phyloP scores from a whole-genome alignment of 2,113 vertebrate species.

The Vimba vimba region DNA sequence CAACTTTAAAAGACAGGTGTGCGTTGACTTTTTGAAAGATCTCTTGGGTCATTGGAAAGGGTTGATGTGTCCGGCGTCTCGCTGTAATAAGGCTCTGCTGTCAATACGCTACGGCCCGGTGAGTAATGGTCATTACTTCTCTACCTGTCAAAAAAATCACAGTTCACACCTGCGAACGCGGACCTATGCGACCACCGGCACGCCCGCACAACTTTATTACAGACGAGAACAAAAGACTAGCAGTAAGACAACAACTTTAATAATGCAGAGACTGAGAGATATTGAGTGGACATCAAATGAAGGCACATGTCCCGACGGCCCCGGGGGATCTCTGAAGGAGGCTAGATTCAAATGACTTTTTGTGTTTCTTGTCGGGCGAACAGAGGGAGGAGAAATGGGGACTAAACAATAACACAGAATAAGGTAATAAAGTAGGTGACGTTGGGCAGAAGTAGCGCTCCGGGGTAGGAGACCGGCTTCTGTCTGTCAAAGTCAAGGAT shows the following conservation, averaged over 20 bases:
- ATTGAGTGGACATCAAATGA: constrained; percentile 67
- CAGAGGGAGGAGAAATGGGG: constrained; percentile 19
- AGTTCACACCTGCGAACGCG: constrained; percentile 37
- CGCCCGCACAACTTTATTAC: constrained; percentile 67
- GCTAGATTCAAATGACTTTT: constrained; percentile 49
- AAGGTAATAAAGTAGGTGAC: constrained; percentile 49
- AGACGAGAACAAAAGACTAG: constrained; percentile 55
- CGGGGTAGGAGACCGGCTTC: constrained; percentile 10
- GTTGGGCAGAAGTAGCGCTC: background rate
- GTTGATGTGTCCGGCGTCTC: background rate
- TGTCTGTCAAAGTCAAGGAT: constrained; percentile 41
- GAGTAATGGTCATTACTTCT: constrained; percentile 42
- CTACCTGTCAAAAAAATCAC: constrained; percentile 57
- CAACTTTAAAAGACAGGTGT: background rate
- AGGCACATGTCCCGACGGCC: constrained; percentile 57
- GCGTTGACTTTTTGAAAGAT: background rate
- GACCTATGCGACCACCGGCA: background rate
- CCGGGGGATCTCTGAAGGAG: constrained; percentile 59
- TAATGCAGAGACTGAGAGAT: constrained; percentile 58
- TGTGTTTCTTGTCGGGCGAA: constrained; percentile 63
- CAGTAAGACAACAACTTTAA: constrained; percentile 53
- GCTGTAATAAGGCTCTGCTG: constrained; percentile 11
- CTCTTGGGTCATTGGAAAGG: background rate
- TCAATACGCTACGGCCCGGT: background rate
- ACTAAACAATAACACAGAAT: constrained; percentile 32